Evolutionary conservation across 2,113 vertebrate genomes (phyloP), one percentile per base, ranked within the genome.

Genomic region (Rhineura floridana): DNA sequence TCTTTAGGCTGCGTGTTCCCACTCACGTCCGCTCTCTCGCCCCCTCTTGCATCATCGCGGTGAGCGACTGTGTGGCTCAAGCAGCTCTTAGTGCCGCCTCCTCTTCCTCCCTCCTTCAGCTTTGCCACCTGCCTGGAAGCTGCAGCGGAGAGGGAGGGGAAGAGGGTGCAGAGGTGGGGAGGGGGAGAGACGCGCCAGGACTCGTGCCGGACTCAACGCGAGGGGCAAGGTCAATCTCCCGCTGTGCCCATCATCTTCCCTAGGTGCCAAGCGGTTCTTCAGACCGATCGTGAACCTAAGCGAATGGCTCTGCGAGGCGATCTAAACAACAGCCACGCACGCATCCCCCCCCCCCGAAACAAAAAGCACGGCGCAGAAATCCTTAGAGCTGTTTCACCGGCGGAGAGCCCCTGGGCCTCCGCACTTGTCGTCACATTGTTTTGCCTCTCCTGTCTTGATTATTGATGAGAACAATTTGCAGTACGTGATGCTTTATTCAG

Each of bases 381-480:
- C 75, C 90, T 76, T 55, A 81, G 46, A 46, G 81, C 8, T 65
- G 21, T 69, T 90, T 86, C 6, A 67, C 36, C 55, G n/a, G 11
- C 36, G 59, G 46, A 86, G 85, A 86, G 85, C 73, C 72, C 67
- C 65, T 83, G 79, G 46, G 52, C 90, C 52, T 46, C 36, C 75
- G 67, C 33, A 72, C 84, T 55, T 77, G 4, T 36, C 30, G 77
- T 86, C 84, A 84, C 75, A 90, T 75, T 36, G 50, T 78, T 92
- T 93, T 85, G 75, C 86, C 42, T 82, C 75, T 91, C 59, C 75
- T 0, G 0, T 12, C 83, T 81, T 62, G 85, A 70, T 91, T 87
- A 92, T 62, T 91, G 93, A 89, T 93, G 93, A 91, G 87, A 73
- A 59, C 91, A 90, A 91, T 90, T 93, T 93, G 89, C 76, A 81